Conservation (phyloP, 1,140 invertebrate species). For the Medauroidea extradentata region DNA sequence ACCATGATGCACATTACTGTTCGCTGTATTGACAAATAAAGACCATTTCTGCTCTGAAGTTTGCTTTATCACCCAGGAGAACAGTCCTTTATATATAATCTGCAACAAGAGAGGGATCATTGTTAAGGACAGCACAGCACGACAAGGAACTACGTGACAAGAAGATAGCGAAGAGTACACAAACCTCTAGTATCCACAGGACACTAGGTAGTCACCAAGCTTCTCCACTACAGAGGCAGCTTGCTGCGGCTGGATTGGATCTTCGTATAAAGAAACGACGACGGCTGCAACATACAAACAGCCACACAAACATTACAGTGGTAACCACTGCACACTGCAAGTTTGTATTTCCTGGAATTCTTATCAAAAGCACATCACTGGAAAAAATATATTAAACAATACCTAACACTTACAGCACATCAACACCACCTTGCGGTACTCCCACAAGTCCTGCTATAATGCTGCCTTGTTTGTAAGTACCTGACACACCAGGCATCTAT, state of each 20-base stretch:
- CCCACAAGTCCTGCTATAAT: no score
- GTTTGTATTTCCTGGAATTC: no score
- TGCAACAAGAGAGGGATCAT: neutral
- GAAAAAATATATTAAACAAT: no score
- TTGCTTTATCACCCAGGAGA: slow-evolving; percentile 19
- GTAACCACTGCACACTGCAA: no score
- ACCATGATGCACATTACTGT: slow-evolving; percentile 22
- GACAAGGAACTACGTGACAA: neutral
- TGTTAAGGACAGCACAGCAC: neutral
- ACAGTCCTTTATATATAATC: slow-evolving; percentile 19
- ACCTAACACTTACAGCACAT: no score
- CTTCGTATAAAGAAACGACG: slow-evolving; percentile 88
- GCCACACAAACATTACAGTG: slow-evolving; percentile 6
- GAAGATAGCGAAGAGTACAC: slow-evolving; percentile 1
- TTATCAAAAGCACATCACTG: no score
- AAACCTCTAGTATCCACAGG: slow-evolving; percentile 80
- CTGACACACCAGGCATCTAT: no score
- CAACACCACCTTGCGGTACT: no score
- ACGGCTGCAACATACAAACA: slow-evolving; percentile 63
- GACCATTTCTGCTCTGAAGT: slow-evolving; percentile 17
- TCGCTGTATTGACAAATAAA: slow-evolving; percentile 20
- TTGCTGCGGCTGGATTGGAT: slow-evolving; percentile 91
- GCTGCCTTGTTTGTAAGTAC: no score
- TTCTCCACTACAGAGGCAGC: slow-evolving; percentile 92
- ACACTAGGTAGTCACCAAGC: slow-evolving; percentile 91